These are phyloP conservation scores for Trichopoda pennipes DNA, from an alignment of 2,888 invertebrate species.

Conservation along the genomic window DNA sequence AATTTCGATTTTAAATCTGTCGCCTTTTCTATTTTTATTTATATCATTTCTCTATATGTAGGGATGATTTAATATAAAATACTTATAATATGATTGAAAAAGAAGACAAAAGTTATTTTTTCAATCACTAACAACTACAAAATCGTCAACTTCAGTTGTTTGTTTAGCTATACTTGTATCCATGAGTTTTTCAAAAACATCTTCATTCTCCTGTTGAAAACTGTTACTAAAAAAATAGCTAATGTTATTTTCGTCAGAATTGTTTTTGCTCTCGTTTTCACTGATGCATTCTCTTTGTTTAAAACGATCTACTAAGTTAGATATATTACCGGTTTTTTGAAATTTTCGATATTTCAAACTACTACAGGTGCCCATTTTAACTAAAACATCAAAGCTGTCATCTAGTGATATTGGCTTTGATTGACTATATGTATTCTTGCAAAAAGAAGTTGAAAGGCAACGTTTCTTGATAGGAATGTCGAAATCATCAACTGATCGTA, in stretches of 20 bases:
- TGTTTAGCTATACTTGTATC: constrained; percentile 76
- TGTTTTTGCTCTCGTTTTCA: constrained; percentile 19
- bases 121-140: constrained; percentile 12
- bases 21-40: too few species aligned
- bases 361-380: constrained; percentile 67
- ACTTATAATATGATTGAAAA: too few species aligned
- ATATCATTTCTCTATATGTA: too few species aligned
- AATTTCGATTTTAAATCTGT: too few species aligned
- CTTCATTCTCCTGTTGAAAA: constrained; percentile 82
- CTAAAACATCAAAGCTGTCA: constrained; percentile 76
- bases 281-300: constrained; percentile 70
- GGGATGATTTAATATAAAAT: too few species aligned
- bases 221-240: constrained; percentile 82
- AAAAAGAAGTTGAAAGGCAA: constrained; percentile 70
- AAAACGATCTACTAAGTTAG: constrained; percentile 73
- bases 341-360: constrained; percentile 19
- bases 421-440: constrained; percentile 46
- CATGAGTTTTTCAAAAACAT: constrained; percentile 85
- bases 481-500: constrained; percentile 71
- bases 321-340: constrained; percentile 22
- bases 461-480: constrained; percentile 73
- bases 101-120: neutral
- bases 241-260: constrained; percentile 68
- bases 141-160: constrained; percentile 11
- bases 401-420: constrained; percentile 74